phyloP scores from a whole-genome alignment of 2,797 vertebrate genomes.

The Erithacus rubecula region DNA sequence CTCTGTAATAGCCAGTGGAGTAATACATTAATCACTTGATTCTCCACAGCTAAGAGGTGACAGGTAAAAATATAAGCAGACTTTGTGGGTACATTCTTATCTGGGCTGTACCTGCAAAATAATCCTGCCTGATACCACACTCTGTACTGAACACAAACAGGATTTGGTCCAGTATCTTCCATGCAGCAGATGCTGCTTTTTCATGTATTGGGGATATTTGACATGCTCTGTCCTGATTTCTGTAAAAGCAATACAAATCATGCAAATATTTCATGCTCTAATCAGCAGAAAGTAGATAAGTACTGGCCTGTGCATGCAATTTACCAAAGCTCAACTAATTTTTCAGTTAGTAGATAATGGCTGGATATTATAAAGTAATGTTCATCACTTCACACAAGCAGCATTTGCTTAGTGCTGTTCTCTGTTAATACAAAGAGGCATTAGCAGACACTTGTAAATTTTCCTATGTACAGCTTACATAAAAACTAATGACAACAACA shows the following conservation, averaged over 20 bases:
- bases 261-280: constrained; percentile 42
- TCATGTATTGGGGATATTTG: constrained; percentile 11
- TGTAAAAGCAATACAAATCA: constrained; percentile 46
- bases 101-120: not conserved
- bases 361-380: constrained; percentile 61
- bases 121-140: not conserved
- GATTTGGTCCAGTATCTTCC: not conserved
- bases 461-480: constrained; percentile 54
- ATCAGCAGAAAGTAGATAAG: constrained; percentile 39
- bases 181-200: not conserved
- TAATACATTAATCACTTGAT: constrained; percentile 47
- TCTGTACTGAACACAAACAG: not conserved
- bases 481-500: constrained; percentile 61
- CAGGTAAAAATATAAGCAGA: not conserved
- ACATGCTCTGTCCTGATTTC: constrained; percentile 36
- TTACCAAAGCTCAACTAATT: constrained; percentile 57
- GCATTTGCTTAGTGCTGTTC: constrained; percentile 53
- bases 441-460: constrained; percentile 69
- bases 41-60: not conserved
- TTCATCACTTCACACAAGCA: constrained; percentile 42
- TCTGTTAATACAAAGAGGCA: constrained; percentile 63
- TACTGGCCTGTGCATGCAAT: constrained; percentile 30
- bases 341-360: constrained; percentile 60
- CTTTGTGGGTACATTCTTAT: not conserved
- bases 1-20: not conserved